Percentiles rank a stretch among this genome's conserved stretches.
phyloP scores from a whole-genome alignment of 2,888 invertebrate species.

The Aelia acuminata region DNA sequence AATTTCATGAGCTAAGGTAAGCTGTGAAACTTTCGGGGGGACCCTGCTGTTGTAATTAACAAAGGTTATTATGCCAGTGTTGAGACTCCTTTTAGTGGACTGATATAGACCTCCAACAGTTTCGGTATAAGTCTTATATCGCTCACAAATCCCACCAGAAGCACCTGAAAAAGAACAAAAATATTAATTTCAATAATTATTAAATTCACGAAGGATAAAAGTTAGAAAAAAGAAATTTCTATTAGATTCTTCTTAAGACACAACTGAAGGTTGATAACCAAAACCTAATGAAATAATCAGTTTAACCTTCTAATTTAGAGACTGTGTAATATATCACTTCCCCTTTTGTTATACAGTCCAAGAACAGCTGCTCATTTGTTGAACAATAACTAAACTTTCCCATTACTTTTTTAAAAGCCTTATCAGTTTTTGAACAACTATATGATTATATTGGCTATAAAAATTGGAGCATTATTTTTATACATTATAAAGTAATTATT shows the following conservation, averaged over 20 bases:
- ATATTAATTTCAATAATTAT: neutral
- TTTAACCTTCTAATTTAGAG: neutral
- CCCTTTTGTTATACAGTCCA: neutral
- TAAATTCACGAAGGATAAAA: neutral
- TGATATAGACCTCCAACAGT: slow-evolving; percentile 95
- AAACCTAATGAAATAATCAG: too few relatives aligned
- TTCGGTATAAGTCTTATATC: slow-evolving; percentile 96
- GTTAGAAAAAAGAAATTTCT: neutral
- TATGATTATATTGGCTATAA: too few relatives aligned
- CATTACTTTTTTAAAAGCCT: too few relatives aligned
- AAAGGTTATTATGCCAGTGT: slow-evolving; percentile 98
- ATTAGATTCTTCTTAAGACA: neutral
- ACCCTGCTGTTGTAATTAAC: slow-evolving; percentile 98
- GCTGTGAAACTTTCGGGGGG: slow-evolving; percentile 96
- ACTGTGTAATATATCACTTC: neutral
- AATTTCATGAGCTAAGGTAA: slow-evolving; percentile 97
- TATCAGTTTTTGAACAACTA: too few relatives aligned
- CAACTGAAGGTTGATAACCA: too few relatives aligned
- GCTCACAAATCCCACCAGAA: slow-evolving; percentile 98
- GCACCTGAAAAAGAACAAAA: slow-evolving; percentile 76
- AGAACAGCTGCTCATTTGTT: neutral
- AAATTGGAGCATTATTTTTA: neutral
- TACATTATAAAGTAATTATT: neutral
- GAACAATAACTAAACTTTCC: too few relatives aligned
- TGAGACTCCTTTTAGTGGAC: slow-evolving; percentile 92